Conservation (phyloP, 1,140 invertebrate genomes). For the Drosophila athabasca region DNA sequence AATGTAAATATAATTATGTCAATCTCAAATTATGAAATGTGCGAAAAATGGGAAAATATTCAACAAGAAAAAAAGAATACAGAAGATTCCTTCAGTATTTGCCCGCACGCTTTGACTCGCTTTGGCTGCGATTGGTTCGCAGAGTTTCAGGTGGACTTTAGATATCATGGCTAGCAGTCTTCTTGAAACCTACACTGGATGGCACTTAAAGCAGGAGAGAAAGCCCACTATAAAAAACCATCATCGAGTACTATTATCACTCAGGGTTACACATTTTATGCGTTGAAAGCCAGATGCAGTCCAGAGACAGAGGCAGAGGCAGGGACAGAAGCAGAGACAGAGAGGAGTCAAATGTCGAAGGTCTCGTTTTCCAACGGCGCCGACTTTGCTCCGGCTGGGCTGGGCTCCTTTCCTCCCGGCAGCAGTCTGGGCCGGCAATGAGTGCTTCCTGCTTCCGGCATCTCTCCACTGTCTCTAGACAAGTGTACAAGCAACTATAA, state of each 20-base stretch:
- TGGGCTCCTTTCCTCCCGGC: neutral
- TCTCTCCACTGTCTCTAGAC: constrained; percentile 60
- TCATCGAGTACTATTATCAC: constrained; percentile 36
- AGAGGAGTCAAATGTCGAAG: constrained; percentile 46
- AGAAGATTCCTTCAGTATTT: no score
- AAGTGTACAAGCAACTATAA: constrained; percentile 70
- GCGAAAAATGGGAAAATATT: neutral
- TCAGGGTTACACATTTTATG: constrained; percentile 45
- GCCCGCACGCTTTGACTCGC: no score
- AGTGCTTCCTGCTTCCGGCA: constrained; percentile 69
- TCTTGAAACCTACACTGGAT: constrained; percentile 33
- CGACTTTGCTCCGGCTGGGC: neutral
- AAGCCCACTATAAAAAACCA: constrained; percentile 7
- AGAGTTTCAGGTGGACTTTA: no score
- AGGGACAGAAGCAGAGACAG: constrained; percentile 7
- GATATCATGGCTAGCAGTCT: neutral
- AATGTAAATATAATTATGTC: constrained; percentile 60
- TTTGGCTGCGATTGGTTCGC: no score
- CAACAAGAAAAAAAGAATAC: neutral
- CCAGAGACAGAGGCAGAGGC: neutral
- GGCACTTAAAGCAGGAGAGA: constrained; percentile 23
- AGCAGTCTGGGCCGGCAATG: constrained; percentile 54
- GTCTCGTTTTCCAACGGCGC: constrained; percentile 34
- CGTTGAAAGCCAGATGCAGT: constrained; percentile 10
- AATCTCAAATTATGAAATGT: constrained; percentile 15